Base-by-base conservation (phyloP, 2,888 invertebrate species). In the Polylopha cassiicola region DNA sequence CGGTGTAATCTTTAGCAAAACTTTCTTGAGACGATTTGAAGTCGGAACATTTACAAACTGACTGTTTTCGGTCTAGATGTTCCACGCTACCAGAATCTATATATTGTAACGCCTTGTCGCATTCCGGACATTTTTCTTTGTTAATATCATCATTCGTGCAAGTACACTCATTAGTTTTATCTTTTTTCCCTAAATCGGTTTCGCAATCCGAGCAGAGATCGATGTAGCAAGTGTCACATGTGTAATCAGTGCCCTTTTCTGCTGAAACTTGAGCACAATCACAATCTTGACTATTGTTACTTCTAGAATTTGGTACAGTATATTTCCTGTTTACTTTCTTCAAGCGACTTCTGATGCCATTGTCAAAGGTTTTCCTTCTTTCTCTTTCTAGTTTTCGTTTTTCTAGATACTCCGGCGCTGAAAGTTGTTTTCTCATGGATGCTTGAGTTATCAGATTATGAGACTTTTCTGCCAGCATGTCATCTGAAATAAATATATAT, bases 321-420 rank as follows among this genome's bases (percentile, higher is more conserved):
- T 73, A 72, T 55, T 81, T 81, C 39, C 79, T 89, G 37, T 88
- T 82, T 2, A 77, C 73, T 61, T 89, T 90, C 56, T 90, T 87
- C 4, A 90, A 71, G 49, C 90, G 82, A 6, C 87, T 87, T 55
- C 89, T 72, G 24, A 87, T 69, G 27, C 89, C 88, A 32, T 87
- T 88, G 63, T 91, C 90, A 34, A 81, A 85, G 1, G 90, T 88
- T 61, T 89, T 89, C 50, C 90, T 73, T 57, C 91, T 87, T 32
- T 91, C 91, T 30, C 90, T 84, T 53, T 92, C 92, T 36, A 91
- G 86, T 65, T 94, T 94, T 15, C 96, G 87, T 51, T 93, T 91
- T 66, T 97, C 96, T 43, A 97, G 84, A 72, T 97, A 97, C 54
- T 96, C 95, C 0, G 97, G 97, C 0, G 95, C 95, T 14, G 93